phyloP scores from a whole-genome alignment of 1,140 invertebrate genomes.

The Pseudomyrmex sp. region DNA sequence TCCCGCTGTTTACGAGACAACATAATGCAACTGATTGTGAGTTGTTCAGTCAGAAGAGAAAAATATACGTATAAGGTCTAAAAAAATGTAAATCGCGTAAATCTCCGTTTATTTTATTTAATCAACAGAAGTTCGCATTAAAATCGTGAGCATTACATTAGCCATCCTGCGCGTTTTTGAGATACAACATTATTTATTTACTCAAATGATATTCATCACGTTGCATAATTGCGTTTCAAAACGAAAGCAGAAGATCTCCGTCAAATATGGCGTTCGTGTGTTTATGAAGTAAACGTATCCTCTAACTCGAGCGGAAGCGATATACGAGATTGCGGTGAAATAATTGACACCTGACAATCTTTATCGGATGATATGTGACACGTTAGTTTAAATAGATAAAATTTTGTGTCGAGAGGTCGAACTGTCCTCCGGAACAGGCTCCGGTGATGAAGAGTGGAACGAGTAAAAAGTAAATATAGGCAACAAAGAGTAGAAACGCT shows the following conservation, averaged over 20 bases:
- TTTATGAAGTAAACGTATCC: conserved; percentile 42
- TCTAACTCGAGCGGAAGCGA: conserved; percentile 24
- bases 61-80: too few species aligned
- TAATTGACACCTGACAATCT: conserved; percentile 53
- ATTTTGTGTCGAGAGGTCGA: conserved; percentile 55
- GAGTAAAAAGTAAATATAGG: conserved; percentile 58
- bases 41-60: background rate
- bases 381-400: conserved; percentile 60
- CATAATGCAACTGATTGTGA: background rate
- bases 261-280: background rate
- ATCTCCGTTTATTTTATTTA: too few species aligned
- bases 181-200: background rate
- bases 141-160: too few species aligned
- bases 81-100: too few species aligned
- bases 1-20: background rate
- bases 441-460: conserved; percentile 50
- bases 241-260: conserved; percentile 11
- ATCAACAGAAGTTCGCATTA: too few species aligned
- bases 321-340: conserved; percentile 19
- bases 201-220: background rate
- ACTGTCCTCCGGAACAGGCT: conserved; percentile 48
- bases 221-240: background rate
- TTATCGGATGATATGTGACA: conserved; percentile 46
- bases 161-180: too few species aligned
- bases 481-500: conserved; percentile 45